Conservation (phyloP, 2,113 vertebrate species). For the Eulemur macaco region DNA sequence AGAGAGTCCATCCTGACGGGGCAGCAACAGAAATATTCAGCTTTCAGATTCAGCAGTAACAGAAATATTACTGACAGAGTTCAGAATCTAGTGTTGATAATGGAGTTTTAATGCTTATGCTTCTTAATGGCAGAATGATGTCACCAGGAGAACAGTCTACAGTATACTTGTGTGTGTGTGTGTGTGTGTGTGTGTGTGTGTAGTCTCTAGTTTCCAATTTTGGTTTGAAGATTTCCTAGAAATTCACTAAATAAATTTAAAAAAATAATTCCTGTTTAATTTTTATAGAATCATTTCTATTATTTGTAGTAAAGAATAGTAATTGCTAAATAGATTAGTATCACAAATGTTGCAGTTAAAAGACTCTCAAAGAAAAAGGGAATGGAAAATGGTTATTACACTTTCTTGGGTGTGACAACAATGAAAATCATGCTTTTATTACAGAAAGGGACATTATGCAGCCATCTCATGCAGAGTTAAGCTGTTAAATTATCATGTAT, state of each 20-base stretch:
- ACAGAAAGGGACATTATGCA: not conserved
- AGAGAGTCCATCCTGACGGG: not conserved
- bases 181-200: not conserved
- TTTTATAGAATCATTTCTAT: not conserved
- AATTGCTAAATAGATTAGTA: not conserved
- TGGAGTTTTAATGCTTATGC: not conserved
- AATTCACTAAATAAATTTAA: not conserved
- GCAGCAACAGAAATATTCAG: not conserved
- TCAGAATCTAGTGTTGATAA: not conserved
- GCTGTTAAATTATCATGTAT: not conserved
- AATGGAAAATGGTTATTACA: not conserved
- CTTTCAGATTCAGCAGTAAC: not conserved
- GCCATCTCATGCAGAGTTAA: not conserved
- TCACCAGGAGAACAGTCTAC: not conserved
- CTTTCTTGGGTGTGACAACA: not conserved
- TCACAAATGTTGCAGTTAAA: not conserved
- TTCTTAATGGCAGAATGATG: not conserved
- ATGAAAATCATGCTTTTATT: not conserved
- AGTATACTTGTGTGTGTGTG: not conserved
- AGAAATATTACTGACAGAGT: not conserved
- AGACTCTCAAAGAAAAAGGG: not conserved
- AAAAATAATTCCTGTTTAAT: not conserved
- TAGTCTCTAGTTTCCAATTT: not conserved
- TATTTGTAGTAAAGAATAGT: not conserved
- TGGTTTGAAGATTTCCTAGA: not conserved